phyloP scores from a whole-genome alignment of 2,113 vertebrate species.

The Cyanoliseus patagonus region DNA sequence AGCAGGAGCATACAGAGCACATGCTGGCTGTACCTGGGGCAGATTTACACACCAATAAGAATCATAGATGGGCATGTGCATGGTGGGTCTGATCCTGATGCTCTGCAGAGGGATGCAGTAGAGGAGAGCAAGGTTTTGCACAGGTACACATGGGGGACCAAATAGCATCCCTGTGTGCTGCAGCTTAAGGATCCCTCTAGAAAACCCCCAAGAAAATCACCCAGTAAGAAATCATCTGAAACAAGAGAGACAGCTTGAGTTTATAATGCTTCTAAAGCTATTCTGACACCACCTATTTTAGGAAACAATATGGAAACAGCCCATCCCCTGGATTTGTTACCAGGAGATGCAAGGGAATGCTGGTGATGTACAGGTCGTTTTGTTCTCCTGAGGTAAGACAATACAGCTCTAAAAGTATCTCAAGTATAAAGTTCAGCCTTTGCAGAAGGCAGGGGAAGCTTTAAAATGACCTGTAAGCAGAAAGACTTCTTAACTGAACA shows the following conservation, averaged over 20 bases:
- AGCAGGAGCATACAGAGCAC: neutral
- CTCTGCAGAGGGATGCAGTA: neutral
- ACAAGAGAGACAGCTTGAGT: neutral
- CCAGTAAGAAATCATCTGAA: neutral
- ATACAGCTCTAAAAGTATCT: neutral
- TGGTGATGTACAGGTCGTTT: neutral
- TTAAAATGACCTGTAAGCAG: constrained; percentile 12
- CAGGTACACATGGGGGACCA: rapidly evolving
- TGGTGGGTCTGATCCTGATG: neutral
- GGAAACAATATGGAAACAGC: neutral
- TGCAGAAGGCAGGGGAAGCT: neutral
- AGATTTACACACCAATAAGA: neutral
- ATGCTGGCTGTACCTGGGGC: neutral
- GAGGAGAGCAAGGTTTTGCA: neutral
- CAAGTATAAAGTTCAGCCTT: neutral
- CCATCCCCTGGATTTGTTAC: neutral
- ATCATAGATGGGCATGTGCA: neutral
- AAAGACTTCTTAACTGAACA: neutral
- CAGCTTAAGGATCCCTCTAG: neutral
- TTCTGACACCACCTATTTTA: constrained; percentile 10
- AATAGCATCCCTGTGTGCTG: neutral
- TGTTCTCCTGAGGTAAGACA: constrained; percentile 12
- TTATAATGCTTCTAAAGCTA: neutral
- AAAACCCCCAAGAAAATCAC: neutral
- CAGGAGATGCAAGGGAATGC: neutral